Evolutionary conservation across 1,140 invertebrate genomes (phyloP).

Genomic region (Eriocheir sinensis): DNA sequence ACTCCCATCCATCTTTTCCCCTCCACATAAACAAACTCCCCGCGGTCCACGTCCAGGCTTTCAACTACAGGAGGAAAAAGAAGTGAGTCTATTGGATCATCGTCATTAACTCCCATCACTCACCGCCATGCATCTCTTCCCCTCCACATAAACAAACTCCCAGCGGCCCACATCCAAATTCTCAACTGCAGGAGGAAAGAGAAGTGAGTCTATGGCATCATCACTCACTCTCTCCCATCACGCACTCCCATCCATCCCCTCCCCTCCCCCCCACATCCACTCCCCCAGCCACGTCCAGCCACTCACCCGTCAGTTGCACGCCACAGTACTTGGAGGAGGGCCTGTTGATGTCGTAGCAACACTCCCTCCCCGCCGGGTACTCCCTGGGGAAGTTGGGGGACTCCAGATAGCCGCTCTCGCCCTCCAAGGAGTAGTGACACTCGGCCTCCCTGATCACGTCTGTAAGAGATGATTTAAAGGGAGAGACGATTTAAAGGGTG

Average conservation of each 20-base stretch:
- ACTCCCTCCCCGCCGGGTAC: constrained; percentile 80
- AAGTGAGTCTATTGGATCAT: no score
- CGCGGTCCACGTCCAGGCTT: no score
- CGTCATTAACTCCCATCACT: no score
- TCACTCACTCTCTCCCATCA: background rate
- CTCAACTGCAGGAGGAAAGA: no score
- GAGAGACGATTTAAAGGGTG: no score
- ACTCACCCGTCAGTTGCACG: constrained; percentile 80
- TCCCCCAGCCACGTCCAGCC: background rate
- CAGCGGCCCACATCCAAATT: no score
- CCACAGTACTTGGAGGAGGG: constrained; percentile 80
- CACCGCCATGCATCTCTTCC: no score
- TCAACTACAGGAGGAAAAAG: no score
- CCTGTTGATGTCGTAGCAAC: constrained; percentile 81
- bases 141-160: no score
- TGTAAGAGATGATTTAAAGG: no score
- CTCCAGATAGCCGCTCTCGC: constrained; percentile 79
- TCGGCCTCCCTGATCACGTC: constrained; percentile 58
- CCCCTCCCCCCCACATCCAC: background rate
- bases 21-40: no score
- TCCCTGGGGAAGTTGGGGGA: constrained; percentile 80
- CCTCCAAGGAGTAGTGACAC: constrained; percentile 80
- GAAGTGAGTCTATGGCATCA: no score
- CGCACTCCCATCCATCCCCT: background rate
- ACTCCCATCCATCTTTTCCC: background rate